Evolutionary conservation across 2,113 vertebrate genomes (phyloP).

Genomic region (Sinosuthora webbiana): DNA sequence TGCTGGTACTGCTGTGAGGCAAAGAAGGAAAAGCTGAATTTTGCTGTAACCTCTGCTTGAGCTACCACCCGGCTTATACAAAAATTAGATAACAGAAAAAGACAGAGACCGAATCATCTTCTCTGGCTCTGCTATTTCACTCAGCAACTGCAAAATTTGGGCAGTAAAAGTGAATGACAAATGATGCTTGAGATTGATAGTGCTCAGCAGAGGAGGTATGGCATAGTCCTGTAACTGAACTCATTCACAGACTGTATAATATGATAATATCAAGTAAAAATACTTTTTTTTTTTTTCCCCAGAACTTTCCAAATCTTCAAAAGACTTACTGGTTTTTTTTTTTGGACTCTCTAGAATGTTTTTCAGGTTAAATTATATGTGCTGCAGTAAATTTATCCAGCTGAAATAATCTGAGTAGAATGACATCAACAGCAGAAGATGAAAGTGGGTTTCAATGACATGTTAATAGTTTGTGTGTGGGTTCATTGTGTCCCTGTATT

Average conservation of each 20-base stretch:
- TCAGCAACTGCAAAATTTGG: background rate
- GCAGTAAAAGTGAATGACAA: background rate
- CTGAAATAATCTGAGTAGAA: background rate
- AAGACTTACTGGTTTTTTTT: background rate
- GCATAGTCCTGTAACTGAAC: background rate
- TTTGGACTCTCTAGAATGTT: background rate
- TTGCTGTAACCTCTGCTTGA: background rate
- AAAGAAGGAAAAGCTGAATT: background rate
- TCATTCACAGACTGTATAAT: fast-evolving
- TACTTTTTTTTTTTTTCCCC: background rate
- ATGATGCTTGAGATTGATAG: background rate
- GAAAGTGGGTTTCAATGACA: background rate
- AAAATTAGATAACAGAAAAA: background rate
- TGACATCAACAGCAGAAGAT: no score
- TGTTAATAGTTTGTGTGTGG: background rate
- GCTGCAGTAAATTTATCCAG: background rate
- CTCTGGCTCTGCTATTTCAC: background rate
- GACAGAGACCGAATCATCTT: fast-evolving
- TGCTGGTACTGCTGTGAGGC: background rate
- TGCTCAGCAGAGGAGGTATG: background rate
- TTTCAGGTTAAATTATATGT: background rate
- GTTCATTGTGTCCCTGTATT: background rate
- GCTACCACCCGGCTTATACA: background rate
- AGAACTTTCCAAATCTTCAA: background rate
- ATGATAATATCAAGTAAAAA: background rate